These are phyloP conservation scores for Unio delphinus DNA, from an alignment of 2,888 invertebrate species.

Conservation along the genomic window DNA sequence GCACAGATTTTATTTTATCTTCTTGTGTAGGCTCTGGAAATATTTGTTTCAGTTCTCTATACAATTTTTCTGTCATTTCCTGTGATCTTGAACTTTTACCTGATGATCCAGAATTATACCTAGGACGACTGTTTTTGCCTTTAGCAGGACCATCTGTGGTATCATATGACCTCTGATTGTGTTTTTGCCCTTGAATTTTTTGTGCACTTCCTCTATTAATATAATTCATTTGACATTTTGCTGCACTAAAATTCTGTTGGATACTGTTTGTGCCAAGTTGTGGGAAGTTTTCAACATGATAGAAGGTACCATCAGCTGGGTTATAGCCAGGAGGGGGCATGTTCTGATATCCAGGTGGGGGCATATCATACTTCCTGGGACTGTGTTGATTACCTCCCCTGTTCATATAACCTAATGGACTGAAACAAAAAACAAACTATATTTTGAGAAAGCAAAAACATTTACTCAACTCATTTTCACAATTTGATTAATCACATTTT, in stretches of 20 bases:
- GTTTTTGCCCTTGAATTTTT: not conserved
- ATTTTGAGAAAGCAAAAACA: no score
- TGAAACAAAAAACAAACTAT: no score
- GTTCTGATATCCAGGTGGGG: no score
- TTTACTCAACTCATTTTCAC: no score
- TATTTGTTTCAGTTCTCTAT: constrained; percentile 38
- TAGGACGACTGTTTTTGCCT: not conserved
- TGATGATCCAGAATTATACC: no score
- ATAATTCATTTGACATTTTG: not conserved
- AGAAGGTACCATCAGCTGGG: no score
- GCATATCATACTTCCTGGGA: no score
- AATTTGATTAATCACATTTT: no score
- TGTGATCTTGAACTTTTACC: constrained; percentile 17
- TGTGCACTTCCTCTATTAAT: not conserved
- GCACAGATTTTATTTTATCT: constrained; percentile 37
- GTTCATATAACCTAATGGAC: no score
- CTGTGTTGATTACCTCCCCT: no score
- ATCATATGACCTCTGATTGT: constrained; percentile 1
- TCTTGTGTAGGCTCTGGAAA: constrained; percentile 49
- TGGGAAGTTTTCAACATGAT: not conserved
- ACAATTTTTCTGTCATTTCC: constrained; percentile 37
- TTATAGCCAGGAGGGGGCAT: no score
- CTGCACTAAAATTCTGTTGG: no score
- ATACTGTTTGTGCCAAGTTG: not conserved
- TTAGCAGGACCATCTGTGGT: constrained; percentile 9